phyloP scores from a whole-genome alignment of 2,888 invertebrate species.

The Stenodema calcarata region DNA sequence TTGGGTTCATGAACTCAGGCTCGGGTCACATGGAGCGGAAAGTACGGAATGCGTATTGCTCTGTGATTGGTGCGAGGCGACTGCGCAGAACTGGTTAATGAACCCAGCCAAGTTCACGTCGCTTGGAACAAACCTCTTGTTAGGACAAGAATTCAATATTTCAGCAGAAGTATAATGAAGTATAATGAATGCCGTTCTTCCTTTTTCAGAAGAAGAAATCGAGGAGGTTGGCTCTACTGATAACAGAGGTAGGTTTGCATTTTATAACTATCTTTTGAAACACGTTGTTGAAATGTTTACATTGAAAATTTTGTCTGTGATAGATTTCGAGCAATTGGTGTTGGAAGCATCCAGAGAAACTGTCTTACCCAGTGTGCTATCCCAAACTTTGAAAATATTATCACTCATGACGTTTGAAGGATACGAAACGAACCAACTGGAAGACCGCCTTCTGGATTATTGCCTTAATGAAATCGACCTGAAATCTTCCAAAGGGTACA shows the following conservation, averaged over 20 bases:
- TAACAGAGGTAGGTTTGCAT: background rate
- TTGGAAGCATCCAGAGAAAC: background rate
- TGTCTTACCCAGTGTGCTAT: background rate
- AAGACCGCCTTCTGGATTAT: background rate
- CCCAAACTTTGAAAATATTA: background rate
- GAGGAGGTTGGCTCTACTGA: background rate
- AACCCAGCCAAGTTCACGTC: too few species aligned
- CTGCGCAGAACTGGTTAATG: too few species aligned
- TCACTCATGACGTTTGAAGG: conserved; percentile 25
- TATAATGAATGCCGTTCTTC: too few species aligned
- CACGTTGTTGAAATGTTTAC: background rate
- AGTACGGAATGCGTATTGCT: too few species aligned
- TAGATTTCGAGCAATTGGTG: conserved; percentile 24
- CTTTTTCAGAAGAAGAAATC: background rate
- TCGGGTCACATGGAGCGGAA: too few species aligned
- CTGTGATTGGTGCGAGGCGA: too few species aligned
- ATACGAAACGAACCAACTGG: conserved; percentile 20
- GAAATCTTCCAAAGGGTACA: background rate
- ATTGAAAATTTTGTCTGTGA: background rate
- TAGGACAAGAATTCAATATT: too few species aligned
- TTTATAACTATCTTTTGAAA: background rate
- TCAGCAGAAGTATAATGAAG: too few species aligned
- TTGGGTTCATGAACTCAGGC: too few species aligned
- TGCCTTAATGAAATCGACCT: conserved; percentile 21
- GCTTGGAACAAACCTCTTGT: too few species aligned